Conservation (phyloP, 2,888 invertebrate species). For the Agonopterix arenella region DNA sequence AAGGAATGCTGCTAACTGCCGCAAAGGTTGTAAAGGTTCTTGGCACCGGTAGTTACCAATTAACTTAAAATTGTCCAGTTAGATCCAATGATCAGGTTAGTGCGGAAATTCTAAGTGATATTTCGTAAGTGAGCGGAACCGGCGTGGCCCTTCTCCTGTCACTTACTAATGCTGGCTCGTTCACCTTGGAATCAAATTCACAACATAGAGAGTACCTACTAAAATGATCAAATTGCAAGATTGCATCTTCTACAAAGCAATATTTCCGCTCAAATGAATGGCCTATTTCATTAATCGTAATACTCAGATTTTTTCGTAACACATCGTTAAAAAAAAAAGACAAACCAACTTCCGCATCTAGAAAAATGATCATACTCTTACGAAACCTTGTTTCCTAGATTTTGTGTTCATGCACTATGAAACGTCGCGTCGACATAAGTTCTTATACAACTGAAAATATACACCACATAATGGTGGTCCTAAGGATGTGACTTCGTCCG, state of each 20-base stretch:
- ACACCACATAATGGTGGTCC: slow-evolving; percentile 10
- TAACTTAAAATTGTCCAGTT: background rate
- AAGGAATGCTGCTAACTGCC: too few species aligned
- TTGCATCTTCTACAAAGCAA: too few species aligned
- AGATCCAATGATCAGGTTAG: background rate
- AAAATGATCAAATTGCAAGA: background rate
- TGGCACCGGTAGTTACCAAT: too few species aligned
- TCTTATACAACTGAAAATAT: slow-evolving; percentile 11
- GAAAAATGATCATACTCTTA: too few species aligned
- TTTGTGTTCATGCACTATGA: background rate
- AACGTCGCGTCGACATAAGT: slow-evolving; percentile 3
- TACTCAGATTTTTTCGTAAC: too few species aligned
- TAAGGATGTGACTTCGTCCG: slow-evolving; percentile 14
- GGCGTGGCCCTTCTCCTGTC: slow-evolving; percentile 2
- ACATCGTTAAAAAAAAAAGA: too few species aligned
- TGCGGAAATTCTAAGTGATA: slow-evolving; percentile 1
- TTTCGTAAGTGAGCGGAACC: slow-evolving; percentile 7
- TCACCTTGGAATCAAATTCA: slow-evolving; percentile 9
- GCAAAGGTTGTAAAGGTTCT: too few species aligned
- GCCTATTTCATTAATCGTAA: too few species aligned
- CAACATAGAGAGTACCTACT: background rate
- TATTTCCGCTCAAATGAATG: too few species aligned
- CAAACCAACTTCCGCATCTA: too few species aligned
- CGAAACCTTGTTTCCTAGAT: background rate
- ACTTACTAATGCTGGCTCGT: background rate